phyloP scores from a whole-genome alignment of 2,797 vertebrate species.

The Acipenser ruthenus region DNA sequence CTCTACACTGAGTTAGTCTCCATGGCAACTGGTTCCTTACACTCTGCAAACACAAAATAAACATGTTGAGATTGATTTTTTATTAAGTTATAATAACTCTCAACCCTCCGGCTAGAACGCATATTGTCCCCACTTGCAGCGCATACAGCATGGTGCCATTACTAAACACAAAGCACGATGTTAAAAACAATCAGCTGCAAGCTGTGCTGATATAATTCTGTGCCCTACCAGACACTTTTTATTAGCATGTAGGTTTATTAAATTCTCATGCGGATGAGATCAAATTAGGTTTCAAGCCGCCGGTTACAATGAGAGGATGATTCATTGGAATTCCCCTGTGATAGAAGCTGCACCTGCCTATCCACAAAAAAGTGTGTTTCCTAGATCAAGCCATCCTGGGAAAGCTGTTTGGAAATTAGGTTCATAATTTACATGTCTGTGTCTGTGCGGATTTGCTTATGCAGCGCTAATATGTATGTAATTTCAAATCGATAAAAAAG shows the following conservation, averaged over 20 bases:
- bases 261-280: too few relatives aligned
- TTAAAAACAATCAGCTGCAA: conserved; percentile 9
- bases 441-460: too few relatives aligned
- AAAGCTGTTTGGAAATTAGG: too few relatives aligned
- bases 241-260: conserved; percentile 1
- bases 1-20: neutral
- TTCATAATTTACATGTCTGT: too few relatives aligned
- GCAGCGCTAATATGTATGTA: too few relatives aligned
- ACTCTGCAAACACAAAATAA: neutral
- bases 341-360: too few relatives aligned
- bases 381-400: too few relatives aligned
- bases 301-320: too few relatives aligned
- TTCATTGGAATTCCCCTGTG: too few relatives aligned
- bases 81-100: conserved; percentile 1
- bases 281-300: too few relatives aligned
- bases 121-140: neutral
- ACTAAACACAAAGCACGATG: neutral
- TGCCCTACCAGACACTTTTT: neutral
- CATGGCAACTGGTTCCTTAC: neutral
- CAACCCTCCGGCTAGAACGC: neutral
- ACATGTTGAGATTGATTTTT: neutral
- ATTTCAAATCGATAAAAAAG: too few relatives aligned
- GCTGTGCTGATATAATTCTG: neutral
- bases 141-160: neutral
- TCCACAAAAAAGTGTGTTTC: too few relatives aligned